Conservation (phyloP, 2,797 vertebrate genomes). For the Poecile montanus region DNA sequence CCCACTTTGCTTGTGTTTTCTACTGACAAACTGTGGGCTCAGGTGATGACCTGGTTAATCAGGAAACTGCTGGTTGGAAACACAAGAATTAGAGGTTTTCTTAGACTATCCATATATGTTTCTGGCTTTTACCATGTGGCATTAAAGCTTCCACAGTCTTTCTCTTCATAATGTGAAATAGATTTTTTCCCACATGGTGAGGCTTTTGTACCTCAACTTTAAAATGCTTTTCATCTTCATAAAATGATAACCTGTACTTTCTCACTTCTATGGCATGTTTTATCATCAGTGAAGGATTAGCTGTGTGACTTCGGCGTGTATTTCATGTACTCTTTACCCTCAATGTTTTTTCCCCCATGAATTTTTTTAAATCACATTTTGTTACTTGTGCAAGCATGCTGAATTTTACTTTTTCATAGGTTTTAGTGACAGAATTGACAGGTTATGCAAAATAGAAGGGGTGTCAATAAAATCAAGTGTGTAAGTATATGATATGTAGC, state of each 20-base stretch:
- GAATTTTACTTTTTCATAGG: neutral
- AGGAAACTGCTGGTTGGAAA: neutral
- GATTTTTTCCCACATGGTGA: neutral
- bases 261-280: neutral
- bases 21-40: neutral
- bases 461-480: neutral
- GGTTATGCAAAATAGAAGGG: neutral
- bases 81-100: neutral
- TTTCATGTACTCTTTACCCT: neutral
- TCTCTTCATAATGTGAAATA: neutral
- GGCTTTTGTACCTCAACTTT: neutral
- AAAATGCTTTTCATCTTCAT: neutral
- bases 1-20: neutral
- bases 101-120: neutral
- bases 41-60: neutral
- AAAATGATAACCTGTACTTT: neutral
- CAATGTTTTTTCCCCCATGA: rapidly evolving
- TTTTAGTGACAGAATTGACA: neutral
- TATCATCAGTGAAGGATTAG: neutral
- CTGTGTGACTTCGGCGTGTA: neutral
- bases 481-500: neutral
- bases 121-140: neutral
- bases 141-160: neutral
- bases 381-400: neutral
- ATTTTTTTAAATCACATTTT: neutral